Base-by-base conservation (phyloP, 2,797 vertebrate genomes). In the Nannoperca obscura region DNA sequence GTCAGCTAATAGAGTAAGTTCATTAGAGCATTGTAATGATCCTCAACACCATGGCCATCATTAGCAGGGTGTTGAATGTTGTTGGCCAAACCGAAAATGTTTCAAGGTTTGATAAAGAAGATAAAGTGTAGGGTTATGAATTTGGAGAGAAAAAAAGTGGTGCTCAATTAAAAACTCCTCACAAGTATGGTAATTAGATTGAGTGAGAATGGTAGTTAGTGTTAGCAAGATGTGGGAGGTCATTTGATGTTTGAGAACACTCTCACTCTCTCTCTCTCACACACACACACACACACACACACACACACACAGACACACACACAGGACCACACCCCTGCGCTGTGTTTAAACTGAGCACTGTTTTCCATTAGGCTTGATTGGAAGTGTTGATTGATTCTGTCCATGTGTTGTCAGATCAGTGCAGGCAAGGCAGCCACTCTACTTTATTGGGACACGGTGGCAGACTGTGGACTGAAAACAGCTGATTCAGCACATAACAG, bases 361-460 rank as follows among this genome's bases (percentile, higher is more conserved):
- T 78, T 89, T 88, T 88, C 89, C 90, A 92, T 89, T 89, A 90
- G 80, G 72, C 74, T 55, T 91, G 90, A 93, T 92, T 92, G 86
- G 83, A 83, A 81, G 80, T 78, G 87, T 89, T 92, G 91, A 93
- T 90, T 92, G 89, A 93, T 92, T 89, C 75, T 68, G 78, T 83
- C 81, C 76, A 38, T 64, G 70, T 89, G 90, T 88, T 73, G 87
- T 84, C 84, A 80, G 78, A 84, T 85, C 44, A 17, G 62, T 38
- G 68, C 47, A 30, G 36, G 46, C 47, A 19, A 74, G 49, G 46
- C 67, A 74, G 88, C 90, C 89, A 91, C 87, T 93, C 76, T 85
- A n/a, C 76, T 85, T 90, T 89, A 91, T 90, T 92, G 88, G 75
- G 81, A 84, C 64, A 50, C 0, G 7, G 75, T 68, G 67, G 42